Base-by-base conservation (phyloP, 64 coral and sea anemone species). In the Acropora tenuis region DNA sequence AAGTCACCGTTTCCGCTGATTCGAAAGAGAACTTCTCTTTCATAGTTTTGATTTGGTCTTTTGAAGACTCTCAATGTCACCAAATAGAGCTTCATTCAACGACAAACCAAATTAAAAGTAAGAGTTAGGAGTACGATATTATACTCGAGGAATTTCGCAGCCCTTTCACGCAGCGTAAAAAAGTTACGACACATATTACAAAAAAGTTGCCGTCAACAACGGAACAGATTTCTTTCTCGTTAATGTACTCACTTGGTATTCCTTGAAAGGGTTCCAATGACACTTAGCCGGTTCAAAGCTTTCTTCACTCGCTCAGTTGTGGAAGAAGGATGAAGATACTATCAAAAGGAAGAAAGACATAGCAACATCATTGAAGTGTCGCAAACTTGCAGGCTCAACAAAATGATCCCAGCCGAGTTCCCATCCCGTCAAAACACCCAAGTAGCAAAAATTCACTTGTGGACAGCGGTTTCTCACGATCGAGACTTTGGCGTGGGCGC, bases 261-360 rank as follows among this genome's bases (percentile, higher is more conserved):
- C 66, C 83, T 87, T 13, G 91, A 93, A 1, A 93, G 47, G n/a
- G 91, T 75, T 55, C 83, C 83, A 87, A 93, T 19, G 5, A 75
- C 86, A 13, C 82, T 87, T 58, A 93, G 77, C 30, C 80, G 75
- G n/a, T 80, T 93, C 5, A 93, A 75, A 5, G 91, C 91, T 78
- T 92, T 92, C 75, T 92, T 92, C 1, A 92, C 91, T 87, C 66
- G 61, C 1, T 87, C 83, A 19, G 74, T 87, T 55, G 63, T 80
- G 10, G 16, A 48, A 10, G 82, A 71, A 6, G 82, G 13, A 71
- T 85, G 91, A 73, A 46, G 58, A 86, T 43, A 76, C 83, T 92
- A 71, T 60, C 19, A 17, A 16, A 59, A 47, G 61, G 87, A 79
- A 73, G 47, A 78, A 87, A 67, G 52, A 92, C 8, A 12, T 12